These are phyloP conservation scores for Mungos mungo DNA, from an alignment of 2,113 vertebrate genomes.

Conservation along the genomic window DNA sequence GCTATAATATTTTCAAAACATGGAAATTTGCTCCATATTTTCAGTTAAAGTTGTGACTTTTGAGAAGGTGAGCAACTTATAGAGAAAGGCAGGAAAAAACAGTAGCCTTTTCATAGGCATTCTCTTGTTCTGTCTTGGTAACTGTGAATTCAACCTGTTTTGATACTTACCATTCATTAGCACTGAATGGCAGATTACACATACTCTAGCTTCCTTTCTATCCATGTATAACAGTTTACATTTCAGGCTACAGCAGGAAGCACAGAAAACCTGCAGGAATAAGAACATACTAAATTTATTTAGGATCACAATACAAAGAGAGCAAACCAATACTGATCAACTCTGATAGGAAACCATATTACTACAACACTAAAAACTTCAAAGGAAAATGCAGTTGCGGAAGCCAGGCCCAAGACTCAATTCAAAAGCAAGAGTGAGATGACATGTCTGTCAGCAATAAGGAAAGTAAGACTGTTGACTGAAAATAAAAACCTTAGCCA, in stretches of 20 bases:
- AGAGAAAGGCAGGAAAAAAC: background rate
- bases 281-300: conserved; percentile 63
- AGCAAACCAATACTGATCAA: background rate
- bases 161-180: conserved; percentile 93
- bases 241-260: conserved; percentile 95
- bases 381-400: conserved; percentile 38
- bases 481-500: conserved; percentile 54
- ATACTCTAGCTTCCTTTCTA: conserved; percentile 96
- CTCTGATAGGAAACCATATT: background rate
- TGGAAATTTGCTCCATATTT: conserved; percentile 40
- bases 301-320: background rate
- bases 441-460: conserved; percentile 1
- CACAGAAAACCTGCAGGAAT: conserved; percentile 94
- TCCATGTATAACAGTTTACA: conserved; percentile 97
- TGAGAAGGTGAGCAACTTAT: background rate
- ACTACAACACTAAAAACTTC: background rate
- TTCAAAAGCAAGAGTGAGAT: conserved; percentile 53
- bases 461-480: background rate
- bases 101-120: background rate
- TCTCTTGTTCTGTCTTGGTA: background rate
- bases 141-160: conserved; percentile 18
- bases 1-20: conserved; percentile 41
- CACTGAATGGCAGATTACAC: conserved; percentile 95
- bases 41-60: conserved; percentile 30
- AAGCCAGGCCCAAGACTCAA: background rate